Evolutionary conservation across 2,888 invertebrate genomes (phyloP), one percentile per base, ranked within the genome.

Genomic region (Chymomyza caudatula): DNA sequence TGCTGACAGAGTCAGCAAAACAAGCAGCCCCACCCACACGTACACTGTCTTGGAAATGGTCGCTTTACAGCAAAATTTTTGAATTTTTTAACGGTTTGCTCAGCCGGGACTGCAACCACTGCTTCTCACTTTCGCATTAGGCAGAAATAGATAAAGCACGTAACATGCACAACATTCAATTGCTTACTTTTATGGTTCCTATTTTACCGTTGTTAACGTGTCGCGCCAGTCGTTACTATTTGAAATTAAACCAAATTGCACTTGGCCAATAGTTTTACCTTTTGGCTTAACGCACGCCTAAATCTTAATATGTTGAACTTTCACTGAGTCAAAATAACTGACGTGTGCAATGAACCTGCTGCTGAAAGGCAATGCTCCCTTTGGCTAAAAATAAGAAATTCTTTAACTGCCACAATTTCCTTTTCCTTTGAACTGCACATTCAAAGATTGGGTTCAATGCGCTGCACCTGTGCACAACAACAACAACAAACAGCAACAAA

Each of bases 331-430:
- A 15, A 4, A 47, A 1, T 17, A 47, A 54, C 71, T 15, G 29
- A 37, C 44, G 17, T 76, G 73, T 66, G 70, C 76, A 69, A 65
- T 78, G 82, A 81, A 76, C 77, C 71, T 63, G 55, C 44, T 56
- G 20, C 51, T 8, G 44, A 55, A 20, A 20, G 54, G 44, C 29
- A 56, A 59, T 17, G 20, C 17, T 17, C 52, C 15, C n/a, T 52
- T 6, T 49, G 44, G 20, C 63, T 74, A 65, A 37, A 63, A 61
- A 59, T 47, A 65, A 73, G 69, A 70, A 67, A 72, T 43, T 60
- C 25, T n/a, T 42, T 62, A 74, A 70, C 67, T 76, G 77, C 72
- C 55, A 55, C 64, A 73, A 78, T 81, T 83, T 80, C 73, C 76
- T 69, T 78, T 80, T 73, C 51, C 67, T 69, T 69, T 71, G 68